phyloP scores from a whole-genome alignment of 2,797 vertebrate species.

The Danio choprae region DNA sequence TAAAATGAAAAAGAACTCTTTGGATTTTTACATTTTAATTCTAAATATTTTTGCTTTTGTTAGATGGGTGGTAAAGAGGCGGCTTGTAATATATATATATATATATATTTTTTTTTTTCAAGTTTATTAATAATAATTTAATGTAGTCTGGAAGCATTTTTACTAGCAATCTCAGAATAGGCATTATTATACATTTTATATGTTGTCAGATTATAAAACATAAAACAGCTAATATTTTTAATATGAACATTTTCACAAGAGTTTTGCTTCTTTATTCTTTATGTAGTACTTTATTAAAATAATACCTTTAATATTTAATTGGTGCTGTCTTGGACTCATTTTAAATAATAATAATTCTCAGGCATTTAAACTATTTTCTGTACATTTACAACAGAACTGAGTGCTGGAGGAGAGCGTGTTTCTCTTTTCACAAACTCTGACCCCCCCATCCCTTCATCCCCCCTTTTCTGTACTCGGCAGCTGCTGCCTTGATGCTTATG shows the following conservation, averaged over 20 bases:
- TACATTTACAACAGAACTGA: not conserved
- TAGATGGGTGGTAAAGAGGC: no score
- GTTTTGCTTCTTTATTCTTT: no score
- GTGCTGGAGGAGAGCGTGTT: not conserved
- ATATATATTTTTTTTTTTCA: no score
- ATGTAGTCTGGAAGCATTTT: not conserved
- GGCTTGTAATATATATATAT: no score
- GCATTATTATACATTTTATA: not conserved
- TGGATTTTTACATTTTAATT: no score
- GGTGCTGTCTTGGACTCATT: no score
- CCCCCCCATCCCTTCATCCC: not conserved
- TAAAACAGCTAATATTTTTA: not conserved
- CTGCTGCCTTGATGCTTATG: conserved; percentile 70
- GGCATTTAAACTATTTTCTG: not conserved
- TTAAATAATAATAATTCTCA: not conserved
- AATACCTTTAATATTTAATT: no score
- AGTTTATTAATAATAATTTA: not conserved
- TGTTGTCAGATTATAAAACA: no score
- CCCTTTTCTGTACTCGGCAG: conserved; percentile 31
- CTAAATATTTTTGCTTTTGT: no score
- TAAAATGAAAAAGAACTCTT: no score
- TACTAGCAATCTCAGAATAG: not conserved
- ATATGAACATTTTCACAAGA: not conserved
- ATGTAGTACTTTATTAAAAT: no score
- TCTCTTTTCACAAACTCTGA: conserved; percentile 17